These are phyloP conservation scores for Pholis gunnellus DNA, from an alignment of 2,113 vertebrate genomes.

Conservation along the genomic window DNA sequence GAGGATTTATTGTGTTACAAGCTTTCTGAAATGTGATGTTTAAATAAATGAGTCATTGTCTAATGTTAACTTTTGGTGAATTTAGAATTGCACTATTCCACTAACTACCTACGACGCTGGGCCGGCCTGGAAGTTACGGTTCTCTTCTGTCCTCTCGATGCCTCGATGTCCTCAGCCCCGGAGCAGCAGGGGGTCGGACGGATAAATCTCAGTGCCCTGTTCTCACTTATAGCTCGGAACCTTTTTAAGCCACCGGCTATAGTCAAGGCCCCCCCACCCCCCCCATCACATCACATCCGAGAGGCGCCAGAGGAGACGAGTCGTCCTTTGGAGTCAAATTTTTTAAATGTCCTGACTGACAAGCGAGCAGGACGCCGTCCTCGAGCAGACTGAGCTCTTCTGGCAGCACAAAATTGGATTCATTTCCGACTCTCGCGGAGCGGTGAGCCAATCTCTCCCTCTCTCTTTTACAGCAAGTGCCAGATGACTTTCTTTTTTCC, in stretches of 20 bases:
- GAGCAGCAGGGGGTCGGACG: conserved; percentile 30
- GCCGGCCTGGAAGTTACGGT: no score
- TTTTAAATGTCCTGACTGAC: conserved; percentile 55
- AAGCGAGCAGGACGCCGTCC: conserved; percentile 24
- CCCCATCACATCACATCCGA: not conserved
- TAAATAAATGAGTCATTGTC: no score
- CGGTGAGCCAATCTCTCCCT: not conserved
- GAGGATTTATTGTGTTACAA: no score
- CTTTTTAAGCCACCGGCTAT: conserved; percentile 30
- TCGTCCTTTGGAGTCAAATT: conserved; percentile 41
- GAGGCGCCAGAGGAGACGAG: conserved; percentile 34
- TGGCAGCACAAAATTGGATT: conserved; percentile 39
- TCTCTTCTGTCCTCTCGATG: conserved; percentile 2
- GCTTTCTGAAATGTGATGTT: no score
- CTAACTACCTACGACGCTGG: no score
- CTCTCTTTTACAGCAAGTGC: not conserved
- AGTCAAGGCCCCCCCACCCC: not conserved
- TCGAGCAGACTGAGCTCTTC: conserved; percentile 25
- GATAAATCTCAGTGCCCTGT: conserved; percentile 6
- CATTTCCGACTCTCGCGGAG: conserved; percentile 42
- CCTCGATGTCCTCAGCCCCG: conserved; percentile 21
- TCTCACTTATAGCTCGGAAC: conserved; percentile 23
- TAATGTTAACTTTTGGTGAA: no score
- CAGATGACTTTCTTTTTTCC: not conserved
- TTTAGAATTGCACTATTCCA: no score